These are phyloP conservation scores for Synodontis membranacea DNA, from an alignment of 2,113 vertebrate genomes.

Conservation along the genomic window DNA sequence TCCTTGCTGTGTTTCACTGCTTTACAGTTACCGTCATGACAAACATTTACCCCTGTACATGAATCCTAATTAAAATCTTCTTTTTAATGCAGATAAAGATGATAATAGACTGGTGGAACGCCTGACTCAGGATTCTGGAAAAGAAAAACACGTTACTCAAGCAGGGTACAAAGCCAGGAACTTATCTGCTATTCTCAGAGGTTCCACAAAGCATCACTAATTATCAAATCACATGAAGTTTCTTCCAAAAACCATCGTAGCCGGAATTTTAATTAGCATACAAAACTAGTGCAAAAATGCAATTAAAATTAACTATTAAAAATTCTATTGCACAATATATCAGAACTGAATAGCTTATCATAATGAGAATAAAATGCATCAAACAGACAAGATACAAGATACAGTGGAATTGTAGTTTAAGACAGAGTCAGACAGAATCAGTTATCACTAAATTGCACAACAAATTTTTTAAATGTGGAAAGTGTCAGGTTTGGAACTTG, in stretches of 20 bases:
- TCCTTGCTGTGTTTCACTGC: neutral
- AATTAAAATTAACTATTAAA: neutral
- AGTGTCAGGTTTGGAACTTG: neutral
- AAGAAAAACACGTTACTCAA: constrained; percentile 70
- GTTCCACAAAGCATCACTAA: neutral
- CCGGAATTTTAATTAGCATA: neutral
- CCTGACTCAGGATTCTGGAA: constrained; percentile 60
- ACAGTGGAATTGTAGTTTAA: neutral
- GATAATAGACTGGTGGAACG: constrained; percentile 64
- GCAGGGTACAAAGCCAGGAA: neutral
- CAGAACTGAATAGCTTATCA: neutral
- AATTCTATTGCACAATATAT: neutral
- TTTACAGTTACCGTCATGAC: neutral
- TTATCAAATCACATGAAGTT: neutral
- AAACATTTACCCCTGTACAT: neutral
- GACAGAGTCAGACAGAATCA: neutral
- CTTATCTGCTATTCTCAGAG: neutral
- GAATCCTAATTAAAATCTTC: neutral
- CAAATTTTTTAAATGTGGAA: neutral
- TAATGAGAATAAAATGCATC: neutral
- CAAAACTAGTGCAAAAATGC: neutral
- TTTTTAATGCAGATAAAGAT: constrained; percentile 67
- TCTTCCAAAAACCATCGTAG: neutral
- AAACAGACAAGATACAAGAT: neutral
- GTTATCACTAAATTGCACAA: neutral